Evolutionary conservation across 2,113 vertebrate species (phyloP).

Genomic region (Sakesphorus luctuosus): DNA sequence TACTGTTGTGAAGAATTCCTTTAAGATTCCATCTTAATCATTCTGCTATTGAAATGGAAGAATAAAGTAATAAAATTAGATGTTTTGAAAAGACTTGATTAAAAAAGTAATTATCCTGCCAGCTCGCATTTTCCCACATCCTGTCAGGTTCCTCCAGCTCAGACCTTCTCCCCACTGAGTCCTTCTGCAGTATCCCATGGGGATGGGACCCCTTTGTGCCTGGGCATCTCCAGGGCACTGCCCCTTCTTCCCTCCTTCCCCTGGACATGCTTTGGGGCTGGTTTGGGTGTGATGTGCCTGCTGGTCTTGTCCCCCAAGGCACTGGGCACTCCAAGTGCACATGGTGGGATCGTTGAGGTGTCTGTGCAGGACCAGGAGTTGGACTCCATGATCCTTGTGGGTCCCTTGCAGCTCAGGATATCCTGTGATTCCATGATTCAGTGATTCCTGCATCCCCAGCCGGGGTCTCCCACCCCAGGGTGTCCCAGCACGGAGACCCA

Average conservation of each 20-base stretch:
- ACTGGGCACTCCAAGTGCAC: not conserved
- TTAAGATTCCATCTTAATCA: constrained; percentile 72
- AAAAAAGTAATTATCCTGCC: constrained; percentile 71
- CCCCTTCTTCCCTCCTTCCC: not conserved
- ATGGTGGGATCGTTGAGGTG: not conserved
- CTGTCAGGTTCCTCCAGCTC: not conserved
- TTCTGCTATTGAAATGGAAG: constrained; percentile 73
- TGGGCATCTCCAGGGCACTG: not conserved
- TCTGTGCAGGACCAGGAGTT: not conserved
- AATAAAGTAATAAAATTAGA: constrained; percentile 70
- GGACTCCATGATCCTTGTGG: not conserved
- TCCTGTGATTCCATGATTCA: not conserved
- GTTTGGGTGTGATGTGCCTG: not conserved
- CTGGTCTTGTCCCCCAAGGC: not conserved
- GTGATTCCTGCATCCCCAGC: not conserved
- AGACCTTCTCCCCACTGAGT: accelerated
- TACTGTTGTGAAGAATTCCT: constrained; percentile 61
- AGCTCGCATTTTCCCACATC: not conserved
- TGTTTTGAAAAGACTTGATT: constrained; percentile 70
- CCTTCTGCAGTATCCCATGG: not conserved
- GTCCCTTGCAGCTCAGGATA: accelerated
- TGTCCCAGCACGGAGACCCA: not conserved
- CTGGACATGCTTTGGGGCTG: not conserved
- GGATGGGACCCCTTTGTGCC: not conserved
- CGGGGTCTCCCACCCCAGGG: accelerated